Evolutionary conservation across 1,140 invertebrate genomes (phyloP).

Genomic region (Delia radicum): DNA sequence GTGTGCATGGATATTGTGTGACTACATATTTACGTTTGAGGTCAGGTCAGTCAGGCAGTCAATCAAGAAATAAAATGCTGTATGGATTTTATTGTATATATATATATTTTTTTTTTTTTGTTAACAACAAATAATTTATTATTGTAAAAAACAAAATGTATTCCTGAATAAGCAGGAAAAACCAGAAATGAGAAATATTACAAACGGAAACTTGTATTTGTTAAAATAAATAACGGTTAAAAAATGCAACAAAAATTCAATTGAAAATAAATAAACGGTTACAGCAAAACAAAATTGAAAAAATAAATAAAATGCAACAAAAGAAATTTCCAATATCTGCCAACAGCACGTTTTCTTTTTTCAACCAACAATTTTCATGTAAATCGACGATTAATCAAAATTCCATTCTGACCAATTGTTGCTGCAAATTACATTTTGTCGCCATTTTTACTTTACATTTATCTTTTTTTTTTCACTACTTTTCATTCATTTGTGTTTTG

Average conservation of each 20-base stretch:
- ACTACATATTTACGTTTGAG: background rate
- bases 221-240: constrained; percentile 3
- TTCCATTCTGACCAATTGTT: constrained; percentile 41
- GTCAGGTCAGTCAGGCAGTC: background rate
- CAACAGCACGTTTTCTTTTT: background rate
- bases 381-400: constrained; percentile 45
- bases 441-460: background rate
- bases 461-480: background rate
- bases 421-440: constrained; percentile 40
- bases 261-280: background rate
- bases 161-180: constrained; percentile 20
- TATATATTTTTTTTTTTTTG: background rate
- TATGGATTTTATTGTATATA: background rate
- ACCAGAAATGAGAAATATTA: constrained; percentile 11
- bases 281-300: background rate
- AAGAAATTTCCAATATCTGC: background rate
- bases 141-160: constrained; percentile 15
- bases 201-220: constrained; percentile 18
- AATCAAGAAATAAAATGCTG: constrained; percentile 10
- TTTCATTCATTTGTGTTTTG: too few relatives aligned
- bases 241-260: background rate
- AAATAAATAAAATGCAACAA: background rate
- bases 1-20: background rate
- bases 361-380: constrained; percentile 33
- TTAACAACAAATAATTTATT: constrained; percentile 14